Evolutionary conservation across 2,888 invertebrate genomes (phyloP).

Genomic region (Polia nebulosa): DNA sequence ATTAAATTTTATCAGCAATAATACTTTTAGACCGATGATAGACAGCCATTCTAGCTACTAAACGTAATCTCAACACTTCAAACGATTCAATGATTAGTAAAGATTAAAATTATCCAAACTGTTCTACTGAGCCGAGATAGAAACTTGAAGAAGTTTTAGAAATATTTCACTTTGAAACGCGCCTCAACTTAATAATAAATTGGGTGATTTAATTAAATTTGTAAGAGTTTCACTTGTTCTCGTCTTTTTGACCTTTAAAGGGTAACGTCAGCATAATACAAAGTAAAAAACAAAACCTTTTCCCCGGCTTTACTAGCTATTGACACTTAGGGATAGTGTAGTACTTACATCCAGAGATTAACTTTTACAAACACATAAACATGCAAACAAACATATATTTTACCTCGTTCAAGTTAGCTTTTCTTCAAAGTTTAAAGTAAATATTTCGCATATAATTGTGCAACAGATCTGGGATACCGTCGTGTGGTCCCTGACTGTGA

Average conservation of each 20-base stretch:
- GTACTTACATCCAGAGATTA: not conserved
- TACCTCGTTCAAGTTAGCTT: not conserved
- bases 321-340: too few species aligned
- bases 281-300: constrained; percentile 3
- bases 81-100: constrained; percentile 49
- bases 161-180: constrained; percentile 59
- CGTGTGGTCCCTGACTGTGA: constrained; percentile 50
- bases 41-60: constrained; percentile 21
- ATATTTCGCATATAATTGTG: constrained; percentile 47
- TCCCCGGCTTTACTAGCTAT: not conserved
- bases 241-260: constrained; percentile 34
- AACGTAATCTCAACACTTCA: constrained; percentile 52
- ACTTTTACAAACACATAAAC: not conserved
- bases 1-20: not conserved
- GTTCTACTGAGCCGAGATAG: constrained; percentile 48
- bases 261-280: constrained; percentile 24
- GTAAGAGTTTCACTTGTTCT: constrained; percentile 45
- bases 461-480: constrained; percentile 50
- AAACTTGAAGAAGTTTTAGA: constrained; percentile 58
- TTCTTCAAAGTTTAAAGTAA: constrained; percentile 13
- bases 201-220: constrained; percentile 57
- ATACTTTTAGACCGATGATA: not conserved
- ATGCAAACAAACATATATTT: constrained; percentile 3
- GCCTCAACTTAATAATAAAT: constrained; percentile 58
- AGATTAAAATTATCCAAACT: constrained; percentile 56